These are phyloP conservation scores for Oscheius sp. DNA, from an alignment of 2,888 invertebrate genomes.

Conservation along the genomic window DNA sequence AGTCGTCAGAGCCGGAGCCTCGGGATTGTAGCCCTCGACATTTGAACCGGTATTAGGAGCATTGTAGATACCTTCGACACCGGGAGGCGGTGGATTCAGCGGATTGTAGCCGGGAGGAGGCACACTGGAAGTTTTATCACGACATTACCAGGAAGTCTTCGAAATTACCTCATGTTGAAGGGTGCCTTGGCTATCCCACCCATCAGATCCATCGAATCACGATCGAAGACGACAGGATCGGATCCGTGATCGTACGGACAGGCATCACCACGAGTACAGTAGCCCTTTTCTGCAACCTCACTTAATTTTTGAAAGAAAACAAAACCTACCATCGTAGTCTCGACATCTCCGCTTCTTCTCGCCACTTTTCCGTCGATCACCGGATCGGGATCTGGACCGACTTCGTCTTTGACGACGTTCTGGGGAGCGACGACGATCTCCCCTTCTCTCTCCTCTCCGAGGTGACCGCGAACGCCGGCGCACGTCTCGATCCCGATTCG, in stretches of 20 bases:
- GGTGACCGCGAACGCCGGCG: slow-evolving; percentile 45
- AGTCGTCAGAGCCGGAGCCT: slow-evolving; percentile 67
- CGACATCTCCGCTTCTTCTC: slow-evolving; percentile 79
- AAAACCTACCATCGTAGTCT: slow-evolving; percentile 84
- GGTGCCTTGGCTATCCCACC: slow-evolving; percentile 39
- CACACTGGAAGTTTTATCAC: slow-evolving; percentile 21
- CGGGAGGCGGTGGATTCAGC: slow-evolving; percentile 51
- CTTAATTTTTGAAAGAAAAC: neutral
- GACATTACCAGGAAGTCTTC: neutral
- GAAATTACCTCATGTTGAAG: neutral
- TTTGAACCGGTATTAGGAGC: neutral
- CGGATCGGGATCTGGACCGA: slow-evolving; percentile 45
- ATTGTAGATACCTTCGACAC: slow-evolving; percentile 31
- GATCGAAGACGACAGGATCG: slow-evolving; percentile 90
- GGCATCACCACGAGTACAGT: slow-evolving; percentile 94
- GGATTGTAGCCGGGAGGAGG: slow-evolving; percentile 53
- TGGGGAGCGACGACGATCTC: slow-evolving; percentile 63
- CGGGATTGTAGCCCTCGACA: slow-evolving; percentile 67
- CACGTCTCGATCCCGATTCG: slow-evolving; percentile 15
- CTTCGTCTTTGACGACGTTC: slow-evolving; percentile 18
- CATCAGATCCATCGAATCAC: slow-evolving; percentile 58
- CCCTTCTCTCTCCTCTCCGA: slow-evolving; percentile 29
- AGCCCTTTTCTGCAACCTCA: slow-evolving; percentile 84
- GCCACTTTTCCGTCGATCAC: slow-evolving; percentile 2
- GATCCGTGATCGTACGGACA: slow-evolving; percentile 96